Evolutionary conservation across 2,113 vertebrate genomes (phyloP).

Genomic region (Ailurus styani): DNA sequence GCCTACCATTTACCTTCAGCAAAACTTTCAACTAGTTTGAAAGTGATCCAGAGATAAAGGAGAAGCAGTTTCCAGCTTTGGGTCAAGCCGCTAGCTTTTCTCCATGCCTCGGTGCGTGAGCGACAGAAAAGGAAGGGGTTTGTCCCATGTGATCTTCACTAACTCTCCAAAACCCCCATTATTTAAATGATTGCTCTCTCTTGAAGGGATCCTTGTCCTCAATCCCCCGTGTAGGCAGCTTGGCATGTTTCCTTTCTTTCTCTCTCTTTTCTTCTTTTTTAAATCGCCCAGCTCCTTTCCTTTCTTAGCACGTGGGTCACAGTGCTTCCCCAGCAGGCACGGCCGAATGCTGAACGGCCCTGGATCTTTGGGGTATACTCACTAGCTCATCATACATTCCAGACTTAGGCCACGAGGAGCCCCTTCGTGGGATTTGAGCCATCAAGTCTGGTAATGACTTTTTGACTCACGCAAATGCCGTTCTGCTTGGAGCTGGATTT

Average conservation of each 20-base stretch:
- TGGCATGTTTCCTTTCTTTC: background rate
- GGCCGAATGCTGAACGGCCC: accelerated
- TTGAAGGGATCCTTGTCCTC: background rate
- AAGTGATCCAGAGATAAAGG: background rate
- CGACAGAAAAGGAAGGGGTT: background rate
- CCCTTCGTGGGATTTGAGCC: background rate
- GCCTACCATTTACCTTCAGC: background rate
- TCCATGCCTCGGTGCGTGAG: background rate
- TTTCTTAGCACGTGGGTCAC: background rate
- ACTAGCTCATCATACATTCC: too few relatives aligned
- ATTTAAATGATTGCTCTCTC: background rate
- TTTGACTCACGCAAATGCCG: background rate
- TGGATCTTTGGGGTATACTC: background rate
- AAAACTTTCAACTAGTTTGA: background rate
- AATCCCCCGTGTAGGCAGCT: too few relatives aligned
- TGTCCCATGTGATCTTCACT: background rate
- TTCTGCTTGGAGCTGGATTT: background rate
- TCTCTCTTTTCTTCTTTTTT: background rate
- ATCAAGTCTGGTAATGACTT: background rate
- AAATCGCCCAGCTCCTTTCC: background rate
- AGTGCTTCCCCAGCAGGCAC: background rate
- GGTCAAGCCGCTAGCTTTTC: background rate
- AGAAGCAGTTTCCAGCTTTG: background rate
- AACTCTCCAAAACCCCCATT: background rate
- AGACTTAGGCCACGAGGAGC: background rate